Base-by-base conservation (phyloP, 2,113 vertebrate species). In the Misgurnus anguillicaudatus region DNA sequence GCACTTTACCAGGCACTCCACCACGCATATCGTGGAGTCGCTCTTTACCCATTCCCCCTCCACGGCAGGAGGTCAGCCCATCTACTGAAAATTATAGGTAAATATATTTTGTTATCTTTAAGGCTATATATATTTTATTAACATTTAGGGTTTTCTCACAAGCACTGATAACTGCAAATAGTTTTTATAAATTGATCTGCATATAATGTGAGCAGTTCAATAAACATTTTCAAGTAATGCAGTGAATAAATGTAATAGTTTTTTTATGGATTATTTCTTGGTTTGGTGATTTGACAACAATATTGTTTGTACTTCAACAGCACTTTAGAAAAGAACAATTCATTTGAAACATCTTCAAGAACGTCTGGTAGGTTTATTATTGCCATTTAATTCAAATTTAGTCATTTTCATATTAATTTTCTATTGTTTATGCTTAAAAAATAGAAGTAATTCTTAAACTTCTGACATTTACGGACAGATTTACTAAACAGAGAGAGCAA, bases 61-160 rank as follows among this genome's bases (percentile, higher is more conserved):
- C 89, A 5, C 82, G 68, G 0, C 88, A 88, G 42, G 89, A 92
- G 8, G 31, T 71, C 0, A 77, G 75, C 14, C 79, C 87, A 57
- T 82, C 9, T 0, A 78, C 72, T 0, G 75, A 91, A 48, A 92
- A 89, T 39, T 89, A 88, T 82, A 89, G 93, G 93, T 93, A 86
- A 21, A 65, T 9, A 19, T n/a, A 13, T 51, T 3, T n/a, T 8
- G n/a, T 19, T 57, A 17, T 57, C 11, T 51, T 51, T 13, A 51
- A 51, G 4, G 11, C 3, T 6, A 42, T 9, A 42, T 9, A 42
- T 6, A 42, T 24, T 24, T 1, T 24, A 24, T 24, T 24, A 24
- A 24, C 2, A 24, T 1, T 24, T 24, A 24, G 24, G 24, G 24
- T 24, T 24, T 24, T 24, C 24, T 24, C 24, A 24, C 24, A 24